These are phyloP conservation scores for Tenualosa thibaudeaui DNA, from an alignment of 2,797 vertebrate genomes.

Conservation along the genomic window DNA sequence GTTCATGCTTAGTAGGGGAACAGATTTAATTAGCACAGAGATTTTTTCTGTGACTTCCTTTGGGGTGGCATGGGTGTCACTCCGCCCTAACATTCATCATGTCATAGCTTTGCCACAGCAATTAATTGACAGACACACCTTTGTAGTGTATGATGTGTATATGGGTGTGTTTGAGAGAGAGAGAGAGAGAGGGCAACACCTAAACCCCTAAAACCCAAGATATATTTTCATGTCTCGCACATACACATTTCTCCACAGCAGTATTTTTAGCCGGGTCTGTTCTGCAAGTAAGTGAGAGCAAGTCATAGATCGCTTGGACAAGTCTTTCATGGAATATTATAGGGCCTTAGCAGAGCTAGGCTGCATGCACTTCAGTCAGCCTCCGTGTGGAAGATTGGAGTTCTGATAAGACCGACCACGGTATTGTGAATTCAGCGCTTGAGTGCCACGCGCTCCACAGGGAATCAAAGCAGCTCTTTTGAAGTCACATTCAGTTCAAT, in stretches of 20 bases:
- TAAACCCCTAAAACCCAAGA: neutral
- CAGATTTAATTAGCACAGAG: slow-evolving; percentile 1
- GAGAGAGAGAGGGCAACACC: no score
- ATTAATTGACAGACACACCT: neutral
- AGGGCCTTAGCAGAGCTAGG: neutral
- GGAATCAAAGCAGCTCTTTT: slow-evolving; percentile 12
- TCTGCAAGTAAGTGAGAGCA: neutral
- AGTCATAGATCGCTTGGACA: neutral
- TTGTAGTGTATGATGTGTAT: neutral
- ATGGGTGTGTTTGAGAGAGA: neutral
- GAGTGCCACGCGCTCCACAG: neutral
- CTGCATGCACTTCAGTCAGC: neutral
- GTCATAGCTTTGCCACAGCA: neutral
- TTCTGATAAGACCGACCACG: neutral
- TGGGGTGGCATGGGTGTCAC: neutral
- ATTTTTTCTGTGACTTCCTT: neutral
- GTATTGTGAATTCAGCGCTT: neutral
- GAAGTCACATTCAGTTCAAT: slow-evolving; percentile 13
- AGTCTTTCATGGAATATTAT: neutral
- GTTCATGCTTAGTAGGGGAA: neutral
- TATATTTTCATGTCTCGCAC: neutral
- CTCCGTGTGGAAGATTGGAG: neutral
- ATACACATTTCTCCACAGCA: neutral
- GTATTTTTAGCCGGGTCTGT: neutral
- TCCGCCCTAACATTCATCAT: neutral